Evolutionary conservation across 2,797 vertebrate genomes (phyloP).

Genomic region (Fistularia tabacaria): DNA sequence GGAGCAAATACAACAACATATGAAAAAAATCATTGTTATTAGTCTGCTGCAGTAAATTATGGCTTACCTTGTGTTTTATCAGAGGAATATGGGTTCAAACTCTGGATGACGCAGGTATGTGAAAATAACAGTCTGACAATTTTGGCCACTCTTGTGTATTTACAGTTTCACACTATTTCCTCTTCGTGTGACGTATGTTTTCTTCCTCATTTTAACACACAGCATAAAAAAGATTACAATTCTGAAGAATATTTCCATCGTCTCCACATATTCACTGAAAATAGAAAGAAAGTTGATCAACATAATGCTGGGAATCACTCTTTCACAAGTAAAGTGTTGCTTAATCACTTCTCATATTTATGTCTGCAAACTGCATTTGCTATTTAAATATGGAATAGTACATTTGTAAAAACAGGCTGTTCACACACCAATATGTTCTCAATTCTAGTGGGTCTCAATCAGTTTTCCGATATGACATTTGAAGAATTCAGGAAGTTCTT

Average conservation of each 20-base stretch:
- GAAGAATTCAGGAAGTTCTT: conserved; percentile 64
- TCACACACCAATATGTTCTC: not conserved
- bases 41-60: not conserved
- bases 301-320: conserved; percentile 59
- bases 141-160: not conserved
- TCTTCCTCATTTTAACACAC: not conserved
- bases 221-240: conserved; percentile 47
- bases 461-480: conserved; percentile 81
- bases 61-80: conserved; percentile 17
- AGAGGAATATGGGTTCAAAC: conserved; percentile 55
- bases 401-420: too few relatives aligned
- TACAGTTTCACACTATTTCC: not conserved
- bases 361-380: too few relatives aligned
- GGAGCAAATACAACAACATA: not conserved
- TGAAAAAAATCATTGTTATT: not conserved
- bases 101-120: conserved; percentile 56
- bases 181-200: too few relatives aligned
- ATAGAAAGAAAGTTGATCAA: conserved; percentile 42
- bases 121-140: not conserved
- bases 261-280: conserved; percentile 48
- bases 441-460: conserved; percentile 76
- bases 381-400: too few relatives aligned
- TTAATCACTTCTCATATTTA: not conserved
- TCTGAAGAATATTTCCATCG: conserved; percentile 41
- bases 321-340: conserved; percentile 47